Percentiles rank a stretch among this genome's conserved stretches.
These are phyloP conservation scores for Spialia ferax DNA, from an alignment of 2,888 invertebrate species.

Conservation along the genomic window DNA sequence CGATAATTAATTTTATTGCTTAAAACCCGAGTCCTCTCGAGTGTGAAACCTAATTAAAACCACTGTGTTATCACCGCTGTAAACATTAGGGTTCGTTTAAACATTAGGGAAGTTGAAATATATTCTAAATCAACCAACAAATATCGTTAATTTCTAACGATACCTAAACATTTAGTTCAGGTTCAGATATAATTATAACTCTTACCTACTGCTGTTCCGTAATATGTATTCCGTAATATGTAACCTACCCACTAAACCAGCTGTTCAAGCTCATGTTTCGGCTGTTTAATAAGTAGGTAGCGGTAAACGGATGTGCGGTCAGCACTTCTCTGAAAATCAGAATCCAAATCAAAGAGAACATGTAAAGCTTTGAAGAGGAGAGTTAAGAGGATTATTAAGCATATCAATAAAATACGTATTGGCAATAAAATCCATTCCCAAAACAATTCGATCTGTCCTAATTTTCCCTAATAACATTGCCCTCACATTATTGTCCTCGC, in stretches of 20 bases:
- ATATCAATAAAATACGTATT: conserved; percentile 13
- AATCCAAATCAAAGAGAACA: conserved; percentile 13
- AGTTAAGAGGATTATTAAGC: not conserved
- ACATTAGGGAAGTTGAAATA: not conserved
- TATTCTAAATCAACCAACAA: not conserved
- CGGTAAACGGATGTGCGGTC: conserved; percentile 4
- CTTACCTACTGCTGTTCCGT: too few relatives aligned
- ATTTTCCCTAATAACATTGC: not conserved
- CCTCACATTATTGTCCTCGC: too few relatives aligned
- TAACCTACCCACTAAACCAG: conserved; percentile 15
- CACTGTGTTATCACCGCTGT: too few relatives aligned
- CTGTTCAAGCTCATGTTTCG: conserved; percentile 6
- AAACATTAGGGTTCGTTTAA: too few relatives aligned
- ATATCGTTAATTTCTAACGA: not conserved
- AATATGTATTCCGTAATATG: too few relatives aligned
- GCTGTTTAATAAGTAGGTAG: not conserved
- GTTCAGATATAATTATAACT: too few relatives aligned
- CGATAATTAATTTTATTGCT: too few relatives aligned
- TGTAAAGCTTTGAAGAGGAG: too few relatives aligned
- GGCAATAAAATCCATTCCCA: not conserved
- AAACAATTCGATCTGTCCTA: not conserved
- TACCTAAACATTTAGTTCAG: too few relatives aligned
- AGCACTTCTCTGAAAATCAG: not conserved
- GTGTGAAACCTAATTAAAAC: too few relatives aligned
- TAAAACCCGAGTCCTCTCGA: too few relatives aligned